These are phyloP conservation scores for Ascidia mentula DNA, from an alignment of 23 tunicate species.

Conservation along the genomic window DNA sequence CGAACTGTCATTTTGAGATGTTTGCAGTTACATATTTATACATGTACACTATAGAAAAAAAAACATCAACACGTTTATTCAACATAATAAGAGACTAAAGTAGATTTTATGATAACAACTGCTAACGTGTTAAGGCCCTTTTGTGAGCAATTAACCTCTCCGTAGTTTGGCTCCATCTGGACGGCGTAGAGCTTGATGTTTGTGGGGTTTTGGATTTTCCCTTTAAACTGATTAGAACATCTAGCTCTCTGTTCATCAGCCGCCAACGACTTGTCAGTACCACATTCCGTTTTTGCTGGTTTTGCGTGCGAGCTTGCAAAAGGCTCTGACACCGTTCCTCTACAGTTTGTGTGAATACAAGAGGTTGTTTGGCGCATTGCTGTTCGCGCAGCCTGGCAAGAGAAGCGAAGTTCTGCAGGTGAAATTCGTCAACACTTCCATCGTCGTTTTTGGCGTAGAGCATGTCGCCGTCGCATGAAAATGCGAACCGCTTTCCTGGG, in stretches of 20 bases:
- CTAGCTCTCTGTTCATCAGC: conserved; percentile 45
- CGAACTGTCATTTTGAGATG: too few species aligned
- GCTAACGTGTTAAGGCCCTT: conserved; percentile 19
- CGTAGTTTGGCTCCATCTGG: conserved; percentile 43
- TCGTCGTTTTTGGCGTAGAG: conserved; percentile 58
- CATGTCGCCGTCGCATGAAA: conserved; percentile 29
- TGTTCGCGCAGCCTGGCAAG: conserved; percentile 18
- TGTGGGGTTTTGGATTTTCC: conserved; percentile 19
- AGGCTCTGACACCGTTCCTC: conserved; percentile 49
- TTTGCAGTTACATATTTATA: too few species aligned
- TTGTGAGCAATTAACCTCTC: conserved; percentile 42
- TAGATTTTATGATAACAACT: too few species aligned
- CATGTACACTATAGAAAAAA: too few species aligned
- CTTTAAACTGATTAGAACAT: conserved; percentile 31
- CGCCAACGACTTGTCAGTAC: conserved; percentile 49
- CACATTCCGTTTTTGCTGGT: conserved; percentile 31
- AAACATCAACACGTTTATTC: too few species aligned
- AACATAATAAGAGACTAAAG: too few species aligned
- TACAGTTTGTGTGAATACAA: conserved; percentile 20
- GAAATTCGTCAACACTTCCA: conserved; percentile 15
- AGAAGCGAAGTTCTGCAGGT: conserved; percentile 35
- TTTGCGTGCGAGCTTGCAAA: conserved; percentile 36
- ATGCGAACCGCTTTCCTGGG: conserved; percentile 10
- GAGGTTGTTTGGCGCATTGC: neutral
- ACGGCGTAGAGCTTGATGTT: conserved; percentile 23